These are phyloP conservation scores for Pachydiplax longipennis DNA, from an alignment of 2,888 invertebrate species.

Conservation along the genomic window DNA sequence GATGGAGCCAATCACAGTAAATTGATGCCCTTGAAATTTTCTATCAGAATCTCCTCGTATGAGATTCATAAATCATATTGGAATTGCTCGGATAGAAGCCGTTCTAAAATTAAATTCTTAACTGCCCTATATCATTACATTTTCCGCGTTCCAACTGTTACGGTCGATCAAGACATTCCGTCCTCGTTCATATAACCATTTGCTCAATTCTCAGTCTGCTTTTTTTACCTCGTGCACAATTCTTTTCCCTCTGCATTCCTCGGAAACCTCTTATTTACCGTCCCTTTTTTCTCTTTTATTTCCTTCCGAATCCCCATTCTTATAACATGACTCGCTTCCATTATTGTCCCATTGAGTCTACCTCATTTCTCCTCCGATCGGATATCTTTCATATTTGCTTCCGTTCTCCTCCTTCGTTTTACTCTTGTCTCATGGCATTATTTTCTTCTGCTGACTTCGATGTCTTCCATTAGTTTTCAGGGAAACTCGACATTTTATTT, in stretches of 20 bases:
- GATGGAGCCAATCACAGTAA: too few relatives aligned
- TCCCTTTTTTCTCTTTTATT: background rate
- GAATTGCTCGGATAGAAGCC: background rate
- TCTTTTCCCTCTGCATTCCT: background rate
- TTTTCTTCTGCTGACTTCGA: background rate
- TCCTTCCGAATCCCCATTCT: background rate
- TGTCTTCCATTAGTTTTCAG: background rate
- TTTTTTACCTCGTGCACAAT: background rate
- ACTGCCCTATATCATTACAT: background rate
- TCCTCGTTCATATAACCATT: background rate
- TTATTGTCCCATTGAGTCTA: conserved; percentile 11
- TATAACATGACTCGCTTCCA: background rate
- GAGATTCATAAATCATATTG: too few relatives aligned
- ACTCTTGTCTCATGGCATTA: background rate
- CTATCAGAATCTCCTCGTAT: too few relatives aligned
- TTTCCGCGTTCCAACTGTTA: background rate
- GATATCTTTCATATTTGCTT: background rate
- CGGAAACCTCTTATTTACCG: background rate
- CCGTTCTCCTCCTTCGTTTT: background rate
- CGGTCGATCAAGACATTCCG: background rate
- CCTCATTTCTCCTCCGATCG: background rate
- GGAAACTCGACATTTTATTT: too few relatives aligned
- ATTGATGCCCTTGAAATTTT: too few relatives aligned
- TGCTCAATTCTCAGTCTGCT: background rate
- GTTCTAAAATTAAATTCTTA: background rate